phyloP scores from a whole-genome alignment of 2,888 invertebrate species.

The Dysmachus trigonus region DNA sequence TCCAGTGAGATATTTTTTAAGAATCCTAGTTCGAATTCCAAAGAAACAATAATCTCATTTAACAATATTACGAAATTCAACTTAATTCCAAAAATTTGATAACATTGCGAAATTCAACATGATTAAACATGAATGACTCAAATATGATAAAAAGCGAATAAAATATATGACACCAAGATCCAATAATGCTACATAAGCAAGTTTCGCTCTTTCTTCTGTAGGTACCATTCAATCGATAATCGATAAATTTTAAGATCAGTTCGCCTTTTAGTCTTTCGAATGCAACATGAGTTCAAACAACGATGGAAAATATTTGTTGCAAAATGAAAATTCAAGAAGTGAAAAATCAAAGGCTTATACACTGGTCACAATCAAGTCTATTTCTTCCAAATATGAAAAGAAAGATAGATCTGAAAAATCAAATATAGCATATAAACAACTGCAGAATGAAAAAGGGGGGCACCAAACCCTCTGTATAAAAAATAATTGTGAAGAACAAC shows the following conservation, averaged over 20 bases:
- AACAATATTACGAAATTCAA: not conserved
- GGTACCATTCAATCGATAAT: not conserved
- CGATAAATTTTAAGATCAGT: not conserved
- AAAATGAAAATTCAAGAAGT: not conserved
- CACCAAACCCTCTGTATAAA: no score
- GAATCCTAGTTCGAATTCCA: no score
- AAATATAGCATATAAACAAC: no score
- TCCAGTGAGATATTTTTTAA: no score
- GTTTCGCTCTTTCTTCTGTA: not conserved
- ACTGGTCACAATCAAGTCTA: not conserved
- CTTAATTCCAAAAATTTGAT: not conserved
- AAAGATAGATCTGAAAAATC: no score
- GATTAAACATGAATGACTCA: not conserved
- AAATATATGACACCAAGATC: not conserved
- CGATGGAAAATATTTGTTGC: not conserved
- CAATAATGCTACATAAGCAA: not conserved
- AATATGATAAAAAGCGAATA: not conserved
- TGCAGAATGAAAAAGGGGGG: no score
- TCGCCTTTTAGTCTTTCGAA: not conserved
- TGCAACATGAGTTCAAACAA: not conserved
- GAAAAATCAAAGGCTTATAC: not conserved
- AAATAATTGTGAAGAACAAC: no score
- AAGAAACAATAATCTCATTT: no score
- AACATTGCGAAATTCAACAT: not conserved
- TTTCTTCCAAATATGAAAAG: not conserved